Evolutionary conservation across 2,113 vertebrate genomes (phyloP), one percentile per base, ranked within the genome.

Genomic region (Oreochromis tanganicae): DNA sequence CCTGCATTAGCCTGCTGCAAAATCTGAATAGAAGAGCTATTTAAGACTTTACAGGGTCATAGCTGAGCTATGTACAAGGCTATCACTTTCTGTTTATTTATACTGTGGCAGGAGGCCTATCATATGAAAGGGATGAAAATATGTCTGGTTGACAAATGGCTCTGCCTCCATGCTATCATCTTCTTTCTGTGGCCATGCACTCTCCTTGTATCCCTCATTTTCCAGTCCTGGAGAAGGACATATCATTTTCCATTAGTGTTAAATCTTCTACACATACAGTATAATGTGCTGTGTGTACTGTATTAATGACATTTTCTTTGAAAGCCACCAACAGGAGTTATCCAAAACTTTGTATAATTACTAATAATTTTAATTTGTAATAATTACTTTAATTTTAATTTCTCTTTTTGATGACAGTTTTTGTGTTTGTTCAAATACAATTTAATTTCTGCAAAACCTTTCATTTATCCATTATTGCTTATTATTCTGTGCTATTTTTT

Each of bases 21-120:
- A 82, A 84, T 83, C 66, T 36, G 86, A 90, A 90, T 80, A 89
- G 21, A 87, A 61, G 34, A 86, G 84, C 90, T 89, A 89, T 93
- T 94, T 87, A 83, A 84, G 86, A 88, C 87, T 56, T 85, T 61
- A 32, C 46, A 85, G 79, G 88, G 32, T 82, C 75, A 81, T 54
- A 73, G 84, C 56, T 36, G 57, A 84, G 89, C 83, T 92, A 90
- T 94, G 92, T 93, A 87, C 85, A 87, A 92, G 89, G 89, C 86
- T 90, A 92, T 94, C 85, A 59, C 50, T 78, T 91, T 89, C 57
- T 83, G 82, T 93, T 90, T 95, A 94, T 94, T 94, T 92, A 88
- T 92, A 92, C 85, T 80, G 50, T 55, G 54, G 66, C 48, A 68
- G 21, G 82, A 24, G 59, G 38, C 17, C 81, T 57, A 80, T 89